These are phyloP conservation scores for Dilophus febrilis DNA, from an alignment of 2,888 invertebrate species.

Conservation along the genomic window DNA sequence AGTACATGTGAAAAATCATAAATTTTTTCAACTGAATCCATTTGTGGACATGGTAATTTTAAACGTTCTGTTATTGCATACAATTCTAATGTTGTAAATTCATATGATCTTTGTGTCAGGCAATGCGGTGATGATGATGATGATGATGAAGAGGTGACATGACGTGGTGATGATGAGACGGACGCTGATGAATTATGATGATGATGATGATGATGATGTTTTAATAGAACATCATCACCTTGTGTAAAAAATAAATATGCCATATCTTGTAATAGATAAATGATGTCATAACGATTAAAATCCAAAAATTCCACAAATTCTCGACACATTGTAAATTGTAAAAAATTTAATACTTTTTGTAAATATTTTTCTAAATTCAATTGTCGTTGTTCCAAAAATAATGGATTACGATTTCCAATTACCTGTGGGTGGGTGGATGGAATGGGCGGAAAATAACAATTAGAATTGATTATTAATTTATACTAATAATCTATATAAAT, in stretches of 20 bases:
- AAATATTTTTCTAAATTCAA: slow-evolving; percentile 68
- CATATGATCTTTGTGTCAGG: slow-evolving; percentile 10
- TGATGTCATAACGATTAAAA: slow-evolving; percentile 78
- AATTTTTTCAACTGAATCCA: slow-evolving; percentile 59
- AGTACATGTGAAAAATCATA: slow-evolving; percentile 82
- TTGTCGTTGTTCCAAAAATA: slow-evolving; percentile 71
- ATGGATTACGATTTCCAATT: slow-evolving; percentile 74
- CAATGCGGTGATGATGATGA: too few relatives aligned
- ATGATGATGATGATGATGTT: too few relatives aligned
- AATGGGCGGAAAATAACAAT: background rate
- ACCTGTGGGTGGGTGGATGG: slow-evolving; percentile 24
- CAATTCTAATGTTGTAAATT: slow-evolving; percentile 38
- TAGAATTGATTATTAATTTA: too few relatives aligned
- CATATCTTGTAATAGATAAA: slow-evolving; percentile 66
- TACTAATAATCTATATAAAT: background rate
- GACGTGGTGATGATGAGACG: too few relatives aligned
- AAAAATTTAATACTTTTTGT: slow-evolving; percentile 52
- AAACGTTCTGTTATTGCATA: slow-evolving; percentile 80
- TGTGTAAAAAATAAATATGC: slow-evolving; percentile 60
- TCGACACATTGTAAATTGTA: slow-evolving; percentile 63
- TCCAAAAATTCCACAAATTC: slow-evolving; percentile 71
- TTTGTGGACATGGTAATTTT: slow-evolving; percentile 67
- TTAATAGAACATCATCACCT: slow-evolving; percentile 42
- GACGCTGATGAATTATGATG: too few relatives aligned
- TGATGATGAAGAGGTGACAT: too few relatives aligned